Conservation (phyloP, 2,113 vertebrate species). For the Collichthys lucidus region DNA sequence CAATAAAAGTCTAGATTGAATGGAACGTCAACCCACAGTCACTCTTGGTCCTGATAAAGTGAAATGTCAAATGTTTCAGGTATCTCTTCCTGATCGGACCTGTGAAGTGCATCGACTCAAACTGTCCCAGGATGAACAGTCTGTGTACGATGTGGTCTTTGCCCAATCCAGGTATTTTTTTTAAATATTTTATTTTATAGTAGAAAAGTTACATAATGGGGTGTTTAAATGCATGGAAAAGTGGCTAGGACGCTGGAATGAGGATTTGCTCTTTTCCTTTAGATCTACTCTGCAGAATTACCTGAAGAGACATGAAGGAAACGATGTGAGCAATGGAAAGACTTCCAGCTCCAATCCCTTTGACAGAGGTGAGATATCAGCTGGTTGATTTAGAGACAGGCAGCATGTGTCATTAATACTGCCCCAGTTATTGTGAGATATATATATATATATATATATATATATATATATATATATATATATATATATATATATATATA, state of each 20-base stretch:
- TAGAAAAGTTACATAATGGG: too few relatives aligned
- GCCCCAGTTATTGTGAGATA: not conserved
- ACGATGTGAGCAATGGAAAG: slow-evolving; percentile 58
- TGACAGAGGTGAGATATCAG: slow-evolving; percentile 85
- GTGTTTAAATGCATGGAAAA: too few relatives aligned
- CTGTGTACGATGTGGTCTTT: slow-evolving; percentile 92
- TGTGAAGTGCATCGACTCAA: slow-evolving; percentile 87
- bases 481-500: too few relatives aligned
- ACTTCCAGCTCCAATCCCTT: slow-evolving; percentile 84
- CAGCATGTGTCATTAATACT: not conserved
- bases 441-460: too few relatives aligned
- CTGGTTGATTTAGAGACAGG: not conserved
- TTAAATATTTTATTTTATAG: not conserved
- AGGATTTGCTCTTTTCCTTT: not conserved
- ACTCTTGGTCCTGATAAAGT: not conserved
- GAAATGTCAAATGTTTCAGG: slow-evolving; percentile 77
- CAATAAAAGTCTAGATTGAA: not conserved
- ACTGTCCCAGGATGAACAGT: slow-evolving; percentile 89
- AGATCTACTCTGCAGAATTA: slow-evolving; percentile 95
- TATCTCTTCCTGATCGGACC: slow-evolving; percentile 88
- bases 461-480: too few relatives aligned
- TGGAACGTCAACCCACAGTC: not conserved
- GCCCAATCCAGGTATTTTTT: slow-evolving; percentile 88
- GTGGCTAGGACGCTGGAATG: too few relatives aligned
- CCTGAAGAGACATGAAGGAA: slow-evolving; percentile 88